Base-by-base conservation (phyloP, 2,888 invertebrate genomes). In the Drosophila vallismaia region DNA sequence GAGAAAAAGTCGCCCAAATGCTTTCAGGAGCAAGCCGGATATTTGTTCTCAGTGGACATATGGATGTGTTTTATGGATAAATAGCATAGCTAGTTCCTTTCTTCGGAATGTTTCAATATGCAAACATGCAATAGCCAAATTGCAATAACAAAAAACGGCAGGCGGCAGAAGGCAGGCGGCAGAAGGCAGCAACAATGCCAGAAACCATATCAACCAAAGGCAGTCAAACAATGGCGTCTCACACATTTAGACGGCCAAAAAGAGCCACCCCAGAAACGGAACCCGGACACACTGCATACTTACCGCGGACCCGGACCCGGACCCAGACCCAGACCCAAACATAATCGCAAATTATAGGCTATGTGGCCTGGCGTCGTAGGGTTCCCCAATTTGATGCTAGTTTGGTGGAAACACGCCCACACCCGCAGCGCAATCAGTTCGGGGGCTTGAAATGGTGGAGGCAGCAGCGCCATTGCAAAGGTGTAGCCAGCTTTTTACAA, bases 321-420 rank as follows among this genome's bases (percentile, higher is more conserved):
- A 45, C 31, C 52, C 8, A 9, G 38, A 7, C n/a, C n/a, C 54
- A 38, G 69, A 68, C 84, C 81, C 75, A 67, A 82, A 83, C 86
- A 84, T 84, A 84, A 84, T 85, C 84, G 84, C 84, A 84, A 84
- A 84, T 85, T 84, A 85, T 83, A 83, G 86, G 84, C 72, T 85
- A 74, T 74, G 79, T 86, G 70, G 79, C 81, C 67, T 68, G 77
- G 66, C 63, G 71, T 44, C 68, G 62, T 62, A 57, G 74, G 63
- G 48, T 49, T 69, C 69, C 64, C 60, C 64, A 56, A 54, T 69
- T 66, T 67, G 45, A 79, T 76, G 78, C 77, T 84, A 82, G 75
- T 78, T 80, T 63, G 67, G 52, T 50, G 49, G 38, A 51, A 40
- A 49, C 45, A 59, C 46, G 54, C 57, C 60, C 69, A 38, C 57